Evolutionary conservation across 2,888 invertebrate genomes (phyloP).

Genomic region (Meta bourneti): DNA sequence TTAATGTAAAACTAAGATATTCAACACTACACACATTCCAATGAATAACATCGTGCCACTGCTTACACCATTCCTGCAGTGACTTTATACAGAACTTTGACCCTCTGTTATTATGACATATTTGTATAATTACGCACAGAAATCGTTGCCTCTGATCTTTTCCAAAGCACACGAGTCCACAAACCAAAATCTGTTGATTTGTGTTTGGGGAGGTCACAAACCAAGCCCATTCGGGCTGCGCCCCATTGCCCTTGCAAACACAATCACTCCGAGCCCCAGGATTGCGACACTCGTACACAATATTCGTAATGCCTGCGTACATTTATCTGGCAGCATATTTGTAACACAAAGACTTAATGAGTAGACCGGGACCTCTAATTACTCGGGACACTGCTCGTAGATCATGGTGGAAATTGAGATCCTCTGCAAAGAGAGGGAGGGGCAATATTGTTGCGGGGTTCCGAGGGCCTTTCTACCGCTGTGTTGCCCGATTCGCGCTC

Average conservation of each 20-base stretch:
- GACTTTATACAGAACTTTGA: too few relatives aligned
- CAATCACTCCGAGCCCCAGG: background rate
- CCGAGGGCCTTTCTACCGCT: background rate
- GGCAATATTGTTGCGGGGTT: background rate
- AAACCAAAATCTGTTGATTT: background rate
- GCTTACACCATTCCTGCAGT: too few relatives aligned
- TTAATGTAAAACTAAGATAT: too few relatives aligned
- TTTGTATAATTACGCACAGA: background rate
- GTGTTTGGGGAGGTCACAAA: background rate
- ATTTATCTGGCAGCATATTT: background rate
- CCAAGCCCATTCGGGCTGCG: background rate
- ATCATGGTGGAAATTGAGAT: slow-evolving; percentile 60
- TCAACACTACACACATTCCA: too few relatives aligned
- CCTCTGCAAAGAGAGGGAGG: slow-evolving; percentile 25
- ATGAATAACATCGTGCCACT: too few relatives aligned
- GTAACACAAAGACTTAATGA: background rate
- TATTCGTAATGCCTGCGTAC: background rate
- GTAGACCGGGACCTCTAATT: slow-evolving; percentile 5
- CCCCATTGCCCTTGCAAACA: background rate
- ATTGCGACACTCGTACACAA: background rate
- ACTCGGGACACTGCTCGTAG: slow-evolving; percentile 32
- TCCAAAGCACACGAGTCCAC: background rate
- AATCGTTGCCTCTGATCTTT: background rate
- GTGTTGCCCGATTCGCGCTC: background rate
- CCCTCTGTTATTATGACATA: too few relatives aligned